phyloP scores from a whole-genome alignment of 2,888 invertebrate species.

The Agrochola circellaris region DNA sequence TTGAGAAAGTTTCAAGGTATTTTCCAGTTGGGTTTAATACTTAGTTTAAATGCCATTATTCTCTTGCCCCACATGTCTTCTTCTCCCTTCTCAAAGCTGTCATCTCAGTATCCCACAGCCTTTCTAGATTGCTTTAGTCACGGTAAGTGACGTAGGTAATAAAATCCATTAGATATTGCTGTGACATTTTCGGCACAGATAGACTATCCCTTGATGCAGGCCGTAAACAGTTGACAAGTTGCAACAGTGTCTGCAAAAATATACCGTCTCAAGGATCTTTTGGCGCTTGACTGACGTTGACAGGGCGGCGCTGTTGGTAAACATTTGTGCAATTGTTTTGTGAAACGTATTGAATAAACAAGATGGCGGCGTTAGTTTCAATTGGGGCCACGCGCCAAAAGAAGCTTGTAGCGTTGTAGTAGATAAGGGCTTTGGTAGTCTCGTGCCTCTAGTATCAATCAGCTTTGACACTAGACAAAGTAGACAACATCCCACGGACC shows the following conservation, averaged over 20 bases:
- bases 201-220: neutral
- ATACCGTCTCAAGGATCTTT: neutral
- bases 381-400: neutral
- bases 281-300: neutral
- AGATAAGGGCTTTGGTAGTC: neutral
- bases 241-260: neutral
- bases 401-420: neutral
- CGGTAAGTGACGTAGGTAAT: neutral
- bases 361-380: neutral
- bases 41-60: neutral
- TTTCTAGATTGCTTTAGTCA: neutral
- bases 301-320: too few species aligned
- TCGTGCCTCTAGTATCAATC: neutral
- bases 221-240: neutral
- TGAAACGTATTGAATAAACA: neutral
- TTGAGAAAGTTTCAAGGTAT: slow-evolving; percentile 2
- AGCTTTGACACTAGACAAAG: neutral
- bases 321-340: neutral
- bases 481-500: neutral
- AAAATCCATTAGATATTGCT: neutral
- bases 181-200: neutral
- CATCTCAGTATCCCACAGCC: neutral
- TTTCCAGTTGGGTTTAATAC: slow-evolving; percentile 2
- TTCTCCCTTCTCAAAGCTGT: neutral
- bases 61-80: neutral